Evolutionary conservation across 2,797 vertebrate species (phyloP).

Genomic region (Nyctalus aviator): DNA sequence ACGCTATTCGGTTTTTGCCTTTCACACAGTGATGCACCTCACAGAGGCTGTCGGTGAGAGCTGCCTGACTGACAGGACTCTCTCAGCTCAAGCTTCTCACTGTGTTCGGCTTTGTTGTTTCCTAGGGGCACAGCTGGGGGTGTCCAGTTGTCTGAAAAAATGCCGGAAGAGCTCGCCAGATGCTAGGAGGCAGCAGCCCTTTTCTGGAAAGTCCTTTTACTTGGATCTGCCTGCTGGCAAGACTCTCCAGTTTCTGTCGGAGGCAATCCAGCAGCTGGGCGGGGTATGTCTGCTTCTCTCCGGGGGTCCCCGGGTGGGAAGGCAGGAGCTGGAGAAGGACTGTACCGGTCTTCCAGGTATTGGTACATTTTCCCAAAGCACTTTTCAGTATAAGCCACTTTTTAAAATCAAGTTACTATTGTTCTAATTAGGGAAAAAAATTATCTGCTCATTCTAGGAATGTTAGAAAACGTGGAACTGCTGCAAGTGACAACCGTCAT

Average conservation of each 20-base stretch:
- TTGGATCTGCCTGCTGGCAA: conserved; percentile 91
- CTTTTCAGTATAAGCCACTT: background rate
- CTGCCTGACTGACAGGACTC: too few species aligned
- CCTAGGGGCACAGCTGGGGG: background rate
- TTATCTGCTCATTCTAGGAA: background rate
- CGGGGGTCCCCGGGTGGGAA: background rate
- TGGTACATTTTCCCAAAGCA: background rate
- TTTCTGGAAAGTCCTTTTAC: conserved; percentile 93
- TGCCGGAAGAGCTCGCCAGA: conserved; percentile 58
- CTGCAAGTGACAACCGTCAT: background rate
- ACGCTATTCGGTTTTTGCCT: background rate
- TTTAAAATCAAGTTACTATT: background rate
- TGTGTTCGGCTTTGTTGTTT: background rate
- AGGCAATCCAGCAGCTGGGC: conserved; percentile 88
- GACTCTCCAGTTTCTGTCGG: conserved; percentile 86
- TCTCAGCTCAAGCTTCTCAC: background rate
- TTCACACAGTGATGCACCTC: background rate
- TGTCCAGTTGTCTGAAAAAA: conserved; percentile 27
- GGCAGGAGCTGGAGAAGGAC: background rate
- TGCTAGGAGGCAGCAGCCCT: conserved; percentile 84
- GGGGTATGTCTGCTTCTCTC: conserved; percentile 88
- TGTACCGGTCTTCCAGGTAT: background rate
- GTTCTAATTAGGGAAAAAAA: background rate
- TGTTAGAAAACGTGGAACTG: background rate
- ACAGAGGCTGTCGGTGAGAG: rapidly evolving